Base-by-base conservation (phyloP, 2,888 invertebrate species). In the Masnerella sp. region DNA sequence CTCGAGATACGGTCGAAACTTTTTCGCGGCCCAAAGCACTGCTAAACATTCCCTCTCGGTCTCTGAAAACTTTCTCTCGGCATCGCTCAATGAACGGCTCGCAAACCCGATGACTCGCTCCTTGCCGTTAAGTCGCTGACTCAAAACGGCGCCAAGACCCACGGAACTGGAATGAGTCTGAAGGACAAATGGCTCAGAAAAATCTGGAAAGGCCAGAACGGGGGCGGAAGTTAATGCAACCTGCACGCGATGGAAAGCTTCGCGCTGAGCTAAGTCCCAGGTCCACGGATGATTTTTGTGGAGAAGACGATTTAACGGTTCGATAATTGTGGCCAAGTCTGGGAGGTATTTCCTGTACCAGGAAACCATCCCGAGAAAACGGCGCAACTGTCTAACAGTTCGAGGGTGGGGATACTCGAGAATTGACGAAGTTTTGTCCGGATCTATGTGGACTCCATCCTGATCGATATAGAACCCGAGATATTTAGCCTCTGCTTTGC, bases 281-380 rank as follows among this genome's bases (percentile, higher is more conserved):
- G n/a, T n/a, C n/a, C n/a, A n/a, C n/a, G n/a, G n/a, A n/a, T n/a
- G n/a, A n/a, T n/a, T n/a, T n/a, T n/a, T n/a, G n/a, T n/a, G n/a
- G n/a, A n/a, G n/a, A n/a, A n/a, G n/a, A n/a, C n/a, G n/a, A n/a
- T n/a, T n/a, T n/a, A 82, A 51, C 0, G 80, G 79, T 7, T 65
- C 77, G 0, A 67, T 56, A 1, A 77, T 18, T 0, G 74, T 71
- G 0, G 80, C 71, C 28, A 78, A 79, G 34, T 81, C 58, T 0
- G 64, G 67, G 0, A 83, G 73, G 38, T 81, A 82, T 0, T 77
- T 74, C 0, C 81, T 72, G 47, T 84, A 85, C 81, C 83, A 85
- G 0, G 77, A 78, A 0, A 75, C 73, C 61, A 84, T 62, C 0
- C 83, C 84, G 0, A 84, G 14, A 36, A 83, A 83, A 0, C 77